Percentiles rank a stretch among this genome's conserved stretches.
phyloP scores from a whole-genome alignment of 2,888 invertebrate species.

The Cerceris rybyensis region DNA sequence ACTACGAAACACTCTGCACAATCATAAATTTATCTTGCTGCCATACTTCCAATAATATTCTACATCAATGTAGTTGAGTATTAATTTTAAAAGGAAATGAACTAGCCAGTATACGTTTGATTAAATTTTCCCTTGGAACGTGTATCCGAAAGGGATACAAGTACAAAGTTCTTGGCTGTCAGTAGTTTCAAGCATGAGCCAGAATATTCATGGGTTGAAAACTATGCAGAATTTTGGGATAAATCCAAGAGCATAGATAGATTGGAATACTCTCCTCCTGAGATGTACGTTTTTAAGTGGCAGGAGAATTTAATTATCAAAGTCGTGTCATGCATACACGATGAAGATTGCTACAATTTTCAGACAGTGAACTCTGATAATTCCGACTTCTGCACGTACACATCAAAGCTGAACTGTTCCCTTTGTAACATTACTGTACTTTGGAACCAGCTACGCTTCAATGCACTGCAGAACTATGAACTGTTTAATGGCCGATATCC shows the following conservation, averaged over 20 bases:
- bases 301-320: background rate
- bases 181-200: background rate
- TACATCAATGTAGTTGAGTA: too few species aligned
- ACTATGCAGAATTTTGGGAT: background rate
- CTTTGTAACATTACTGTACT: conserved; percentile 24
- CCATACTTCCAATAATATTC: too few species aligned
- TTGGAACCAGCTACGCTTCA: background rate
- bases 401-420: conserved; percentile 19
- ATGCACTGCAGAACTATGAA: conserved; percentile 11
- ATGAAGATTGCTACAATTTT: conserved; percentile 3
- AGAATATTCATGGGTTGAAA: background rate
- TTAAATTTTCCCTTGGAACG: too few species aligned
- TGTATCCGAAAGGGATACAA: background rate
- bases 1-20: too few species aligned
- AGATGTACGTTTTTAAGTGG: background rate
- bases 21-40: too few species aligned
- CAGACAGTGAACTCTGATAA: background rate
- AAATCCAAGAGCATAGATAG: background rate
- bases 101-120: too few species aligned
- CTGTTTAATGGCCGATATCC: conserved; percentile 18
- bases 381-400: background rate
- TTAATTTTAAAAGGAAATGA: too few species aligned
- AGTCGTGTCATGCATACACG: background rate
- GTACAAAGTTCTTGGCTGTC: background rate
- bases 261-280: background rate